Evolutionary conservation across 2,797 vertebrate species (phyloP).

Genomic region (Momotus momota): DNA sequence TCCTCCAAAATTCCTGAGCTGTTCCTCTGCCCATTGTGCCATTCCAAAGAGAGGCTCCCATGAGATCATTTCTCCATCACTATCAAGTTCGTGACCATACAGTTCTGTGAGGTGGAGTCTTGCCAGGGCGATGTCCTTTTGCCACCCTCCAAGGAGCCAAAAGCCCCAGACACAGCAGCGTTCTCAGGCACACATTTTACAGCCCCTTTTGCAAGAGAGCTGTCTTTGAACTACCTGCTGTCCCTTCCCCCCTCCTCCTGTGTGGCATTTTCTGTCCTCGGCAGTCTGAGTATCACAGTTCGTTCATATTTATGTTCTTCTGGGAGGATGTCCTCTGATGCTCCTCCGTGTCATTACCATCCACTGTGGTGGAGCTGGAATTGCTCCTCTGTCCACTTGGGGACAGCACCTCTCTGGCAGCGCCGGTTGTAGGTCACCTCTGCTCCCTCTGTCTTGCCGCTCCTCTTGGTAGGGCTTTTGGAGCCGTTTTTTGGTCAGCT

Average conservation of each 20-base stretch:
- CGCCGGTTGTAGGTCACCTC: neutral
- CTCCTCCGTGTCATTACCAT: neutral
- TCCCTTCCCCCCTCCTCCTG: neutral
- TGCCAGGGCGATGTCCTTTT: neutral
- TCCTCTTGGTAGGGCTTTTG: neutral
- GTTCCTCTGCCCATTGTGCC: neutral
- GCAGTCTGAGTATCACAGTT: neutral
- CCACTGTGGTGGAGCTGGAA: neutral
- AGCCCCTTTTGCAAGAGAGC: neutral
- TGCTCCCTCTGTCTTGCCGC: neutral
- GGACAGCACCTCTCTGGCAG: neutral
- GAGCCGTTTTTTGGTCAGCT: neutral
- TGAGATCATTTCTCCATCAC: neutral
- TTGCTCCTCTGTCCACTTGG: neutral
- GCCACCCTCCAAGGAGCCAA: neutral
- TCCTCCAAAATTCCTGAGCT: neutral
- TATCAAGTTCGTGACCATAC: neutral
- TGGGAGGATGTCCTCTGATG: neutral
- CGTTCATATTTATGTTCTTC: neutral
- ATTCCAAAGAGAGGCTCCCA: neutral
- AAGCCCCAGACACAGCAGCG: neutral
- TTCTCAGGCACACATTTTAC: neutral
- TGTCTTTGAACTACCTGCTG: neutral
- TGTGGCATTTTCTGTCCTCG: neutral
- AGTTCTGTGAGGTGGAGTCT: neutral